phyloP scores from a whole-genome alignment of 2,888 invertebrate genomes.

The Gymnosoma rotundatum region DNA sequence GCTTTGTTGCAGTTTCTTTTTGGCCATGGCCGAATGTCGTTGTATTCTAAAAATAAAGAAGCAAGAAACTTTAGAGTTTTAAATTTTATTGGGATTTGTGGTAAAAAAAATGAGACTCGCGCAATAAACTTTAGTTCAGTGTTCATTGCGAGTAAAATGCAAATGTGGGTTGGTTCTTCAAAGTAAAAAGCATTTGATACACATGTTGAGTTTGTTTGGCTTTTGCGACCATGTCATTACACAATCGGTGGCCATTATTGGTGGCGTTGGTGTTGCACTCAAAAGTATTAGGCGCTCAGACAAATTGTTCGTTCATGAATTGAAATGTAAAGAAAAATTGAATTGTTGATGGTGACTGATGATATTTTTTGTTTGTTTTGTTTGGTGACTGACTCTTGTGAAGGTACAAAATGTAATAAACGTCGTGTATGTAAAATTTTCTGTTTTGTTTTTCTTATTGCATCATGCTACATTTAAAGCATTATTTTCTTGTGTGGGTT shows the following conservation, averaged over 20 bases:
- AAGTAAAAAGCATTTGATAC: slow-evolving; percentile 42
- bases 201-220: slow-evolving; percentile 42
- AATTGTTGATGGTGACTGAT: slow-evolving; percentile 20
- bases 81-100: slow-evolving; percentile 67
- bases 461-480: slow-evolving; percentile 39
- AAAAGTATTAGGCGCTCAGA: slow-evolving; percentile 67
- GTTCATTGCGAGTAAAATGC: slow-evolving; percentile 25
- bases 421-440: slow-evolving; percentile 21
- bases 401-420: slow-evolving; percentile 50
- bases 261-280: slow-evolving; percentile 51
- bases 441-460: slow-evolving; percentile 45
- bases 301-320: slow-evolving; percentile 34
- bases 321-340: slow-evolving; percentile 35
- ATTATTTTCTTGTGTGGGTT: no score
- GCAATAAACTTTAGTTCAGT: slow-evolving; percentile 25
- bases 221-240: slow-evolving; percentile 61
- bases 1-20: slow-evolving; percentile 81
- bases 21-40: slow-evolving; percentile 72
- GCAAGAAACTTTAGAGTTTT: slow-evolving; percentile 72
- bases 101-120: background rate
- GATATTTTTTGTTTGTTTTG: slow-evolving; percentile 26
- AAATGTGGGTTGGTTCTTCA: slow-evolving; percentile 49
- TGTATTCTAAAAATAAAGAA: slow-evolving; percentile 79
- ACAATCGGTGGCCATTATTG: slow-evolving; percentile 14
- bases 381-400: slow-evolving; percentile 9